Base-by-base conservation (phyloP, 64 coral and sea anemone species). In the Montipora sp. region DNA sequence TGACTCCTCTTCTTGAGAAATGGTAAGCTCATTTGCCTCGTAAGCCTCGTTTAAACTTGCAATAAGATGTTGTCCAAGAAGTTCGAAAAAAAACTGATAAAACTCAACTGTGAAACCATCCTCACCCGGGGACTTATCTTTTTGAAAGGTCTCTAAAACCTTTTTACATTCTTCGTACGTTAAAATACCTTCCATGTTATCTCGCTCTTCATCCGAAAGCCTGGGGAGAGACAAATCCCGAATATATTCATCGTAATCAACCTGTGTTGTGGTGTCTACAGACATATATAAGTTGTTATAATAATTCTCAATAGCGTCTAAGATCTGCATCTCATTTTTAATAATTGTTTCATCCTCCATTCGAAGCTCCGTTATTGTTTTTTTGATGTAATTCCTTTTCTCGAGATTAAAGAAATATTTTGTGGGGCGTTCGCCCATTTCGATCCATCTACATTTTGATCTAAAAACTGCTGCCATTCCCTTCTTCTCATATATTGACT, bases 1-100 rank as follows among this genome's bases (percentile, higher is more conserved):
- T 80, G 36, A 90, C 13, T 11, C 79, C 79, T 66, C 67, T 75
- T 73, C 80, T 66, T 91, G 79, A 57, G 90, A 84, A 20, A 74
- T 84, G 20, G 79, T 20, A 4, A 92, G 47, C 75, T 92, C 74
- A 22, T 67, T 66, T 84, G 10, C 5, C 4, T 87, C 43, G 69
- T 79, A 72, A 1, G 72, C 47, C 49, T 4, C 60, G 23, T 92
- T 87, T 18, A 84, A 63, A 21, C 51, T 72, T 0, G 27, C 72
- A 20, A 75, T 3, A 53, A 85, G 12, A 57, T 72, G 53, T 2
- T 77, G 11, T 49, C 24, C 48, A 58, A 36, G 49, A 6, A 53
- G 21, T 19, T 79, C 77, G 46, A 79, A 19, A 13, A 79, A 79
- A 22, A 49, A 79, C 8, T 4, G 21, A 53, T 79, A 79, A 79